Percentiles rank a stretch among this genome's conserved stretches.
phyloP scores from a whole-genome alignment of 2,113 vertebrate species.

The Tautogolabrus adspersus region DNA sequence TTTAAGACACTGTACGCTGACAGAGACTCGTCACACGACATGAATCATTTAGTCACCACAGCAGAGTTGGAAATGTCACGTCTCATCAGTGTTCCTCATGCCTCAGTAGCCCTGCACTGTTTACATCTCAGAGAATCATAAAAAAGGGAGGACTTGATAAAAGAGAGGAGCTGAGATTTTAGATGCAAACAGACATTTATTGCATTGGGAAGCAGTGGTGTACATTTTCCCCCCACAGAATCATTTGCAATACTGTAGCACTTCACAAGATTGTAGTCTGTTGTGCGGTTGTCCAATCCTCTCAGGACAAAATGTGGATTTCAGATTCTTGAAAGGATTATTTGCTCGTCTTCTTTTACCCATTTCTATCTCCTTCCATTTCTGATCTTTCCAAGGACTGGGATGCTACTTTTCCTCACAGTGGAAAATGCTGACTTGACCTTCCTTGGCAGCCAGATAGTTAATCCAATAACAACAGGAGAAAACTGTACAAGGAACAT shows the following conservation, averaged over 20 bases:
- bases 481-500: conserved; percentile 67
- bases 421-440: conserved; percentile 69
- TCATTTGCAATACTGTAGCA: conserved; percentile 68
- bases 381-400: conserved; percentile 52
- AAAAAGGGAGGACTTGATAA: conserved; percentile 58
- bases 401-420: conserved; percentile 67
- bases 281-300: conserved; percentile 42
- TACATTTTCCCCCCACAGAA: conserved; percentile 67
- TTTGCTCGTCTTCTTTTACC: conserved; percentile 25
- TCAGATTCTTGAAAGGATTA: conserved; percentile 45
- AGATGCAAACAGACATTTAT: conserved; percentile 78
- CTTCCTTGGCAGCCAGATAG: conserved; percentile 58
- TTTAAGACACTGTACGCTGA: conserved; percentile 67
- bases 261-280: conserved; percentile 54
- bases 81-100: conserved; percentile 74
- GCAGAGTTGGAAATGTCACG: conserved; percentile 83
- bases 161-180: conserved; percentile 70
- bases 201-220: conserved; percentile 72
- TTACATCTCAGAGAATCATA: conserved; percentile 36
- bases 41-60: conserved; percentile 85
- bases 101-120: conserved; percentile 54
- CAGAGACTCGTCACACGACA: conserved; percentile 79
- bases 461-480: conserved; percentile 63
- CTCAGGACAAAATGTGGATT: conserved; percentile 30
- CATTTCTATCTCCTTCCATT: conserved; percentile 21